phyloP scores from a whole-genome alignment of 2,113 vertebrate genomes.

The Tenebrosternarchus preto region DNA sequence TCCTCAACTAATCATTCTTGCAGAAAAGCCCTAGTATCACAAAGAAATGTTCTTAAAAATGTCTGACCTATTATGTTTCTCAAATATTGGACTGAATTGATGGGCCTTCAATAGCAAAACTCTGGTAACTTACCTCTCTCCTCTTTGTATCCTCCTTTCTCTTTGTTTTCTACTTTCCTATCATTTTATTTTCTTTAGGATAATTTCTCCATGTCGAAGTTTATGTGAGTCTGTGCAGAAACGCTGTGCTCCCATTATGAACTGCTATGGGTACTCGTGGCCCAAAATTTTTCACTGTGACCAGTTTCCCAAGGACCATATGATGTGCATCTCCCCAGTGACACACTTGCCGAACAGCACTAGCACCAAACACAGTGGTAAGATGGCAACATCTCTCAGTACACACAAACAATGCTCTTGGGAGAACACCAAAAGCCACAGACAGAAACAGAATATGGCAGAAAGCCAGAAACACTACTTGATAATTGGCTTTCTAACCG shows the following conservation, averaged over 20 bases:
- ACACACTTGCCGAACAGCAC: constrained; percentile 60
- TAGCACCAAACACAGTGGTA: constrained; percentile 67
- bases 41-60: too few species aligned
- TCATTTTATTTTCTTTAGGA: constrained; percentile 73
- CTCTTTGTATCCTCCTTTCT: neutral
- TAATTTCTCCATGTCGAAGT: constrained; percentile 80
- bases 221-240: constrained; percentile 79
- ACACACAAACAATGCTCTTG: neutral
- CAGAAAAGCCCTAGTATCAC: too few species aligned
- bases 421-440: too few species aligned
- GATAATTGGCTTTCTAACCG: constrained; percentile 24
- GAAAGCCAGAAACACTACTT: constrained; percentile 26
- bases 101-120: too few species aligned
- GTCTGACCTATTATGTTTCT: too few species aligned
- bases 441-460: neutral
- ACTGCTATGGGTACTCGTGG: constrained; percentile 82
- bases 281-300: constrained; percentile 80
- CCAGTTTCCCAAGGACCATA: constrained; percentile 78
- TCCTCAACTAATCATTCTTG: neutral
- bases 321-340: constrained; percentile 80
- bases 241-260: constrained; percentile 82
- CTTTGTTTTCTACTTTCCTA: constrained; percentile 49
- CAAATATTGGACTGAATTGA: too few species aligned
- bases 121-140: neutral
- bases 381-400: constrained; percentile 18